Evolutionary conservation across 2,113 vertebrate species (phyloP).

Genomic region (Synodontis membranacea): DNA sequence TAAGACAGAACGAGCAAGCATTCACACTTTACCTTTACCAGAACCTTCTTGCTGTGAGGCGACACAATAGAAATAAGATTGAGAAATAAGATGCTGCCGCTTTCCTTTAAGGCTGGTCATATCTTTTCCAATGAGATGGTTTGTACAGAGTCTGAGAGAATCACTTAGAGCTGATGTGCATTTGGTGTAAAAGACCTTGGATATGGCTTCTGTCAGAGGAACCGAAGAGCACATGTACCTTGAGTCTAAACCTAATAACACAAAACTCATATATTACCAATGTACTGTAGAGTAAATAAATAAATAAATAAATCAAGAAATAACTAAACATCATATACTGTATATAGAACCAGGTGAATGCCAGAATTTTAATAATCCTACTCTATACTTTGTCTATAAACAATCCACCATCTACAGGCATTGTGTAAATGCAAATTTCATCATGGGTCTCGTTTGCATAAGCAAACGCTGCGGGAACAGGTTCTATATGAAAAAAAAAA

Average conservation of each 20-base stretch:
- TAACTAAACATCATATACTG: background rate
- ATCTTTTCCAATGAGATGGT: background rate
- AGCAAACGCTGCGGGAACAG: background rate
- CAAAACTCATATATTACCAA: background rate
- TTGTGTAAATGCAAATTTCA: constrained; percentile 2
- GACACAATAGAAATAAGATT: background rate
- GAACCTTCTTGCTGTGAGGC: background rate
- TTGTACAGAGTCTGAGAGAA: background rate
- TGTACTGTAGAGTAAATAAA: background rate
- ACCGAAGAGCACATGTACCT: background rate
- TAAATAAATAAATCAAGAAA: background rate
- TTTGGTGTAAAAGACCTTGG: background rate
- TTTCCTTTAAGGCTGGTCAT: too few relatives aligned
- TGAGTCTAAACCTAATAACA: background rate
- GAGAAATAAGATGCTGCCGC: background rate
- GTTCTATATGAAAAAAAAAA: background rate
- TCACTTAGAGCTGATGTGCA: background rate
- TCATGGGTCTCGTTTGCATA: constrained; percentile 10
- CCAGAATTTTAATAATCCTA: background rate
- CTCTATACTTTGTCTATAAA: background rate
- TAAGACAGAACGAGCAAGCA: too few relatives aligned
- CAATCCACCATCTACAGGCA: background rate
- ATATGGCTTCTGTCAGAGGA: background rate
- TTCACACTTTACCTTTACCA: too few relatives aligned
- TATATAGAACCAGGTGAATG: background rate